Percentiles rank a stretch among this genome's conserved stretches.
Conservation (phyloP, 2,113 vertebrate genomes). For the Argyrosomus japonicus region DNA sequence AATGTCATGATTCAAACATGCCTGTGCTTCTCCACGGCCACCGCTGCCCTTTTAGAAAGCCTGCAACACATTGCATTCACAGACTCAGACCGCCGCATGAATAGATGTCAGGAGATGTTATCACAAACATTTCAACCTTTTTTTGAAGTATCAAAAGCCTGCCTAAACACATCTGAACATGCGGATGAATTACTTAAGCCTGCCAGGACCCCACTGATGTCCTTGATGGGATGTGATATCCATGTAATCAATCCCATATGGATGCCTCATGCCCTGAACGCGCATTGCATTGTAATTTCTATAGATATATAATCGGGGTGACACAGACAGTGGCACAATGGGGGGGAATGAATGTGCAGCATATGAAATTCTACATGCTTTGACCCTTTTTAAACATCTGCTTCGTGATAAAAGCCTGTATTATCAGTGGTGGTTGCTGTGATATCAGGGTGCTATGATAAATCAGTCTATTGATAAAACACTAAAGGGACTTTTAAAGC, state of each 20-base stretch:
- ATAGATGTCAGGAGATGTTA: constrained; percentile 76
- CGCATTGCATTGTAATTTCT: constrained; percentile 62
- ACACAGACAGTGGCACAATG: constrained; percentile 47
- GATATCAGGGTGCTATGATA: constrained; percentile 47
- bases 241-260: constrained; percentile 71
- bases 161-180: constrained; percentile 72
- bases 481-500: constrained; percentile 44
- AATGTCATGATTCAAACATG: constrained; percentile 64
- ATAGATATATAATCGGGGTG: constrained; percentile 59
- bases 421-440: constrained; percentile 49
- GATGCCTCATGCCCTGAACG: constrained; percentile 46
- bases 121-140: constrained; percentile 72
- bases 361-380: constrained; percentile 44
- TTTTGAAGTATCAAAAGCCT: constrained; percentile 72
- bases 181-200: constrained; percentile 64
- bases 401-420: constrained; percentile 55
- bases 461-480: constrained; percentile 54
- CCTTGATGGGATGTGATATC: constrained; percentile 75
- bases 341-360: constrained; percentile 40
- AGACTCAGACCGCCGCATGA: constrained; percentile 54
- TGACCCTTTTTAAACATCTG: constrained; percentile 53
- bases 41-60: constrained; percentile 67
- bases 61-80: constrained; percentile 31
- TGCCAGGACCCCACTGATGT: constrained; percentile 52
- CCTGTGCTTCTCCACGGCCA: constrained; percentile 50